A percentile compares a stretch with the other conserved stretches of the same genome.
phyloP scores from a whole-genome alignment of 2,888 invertebrate species.

The Agrochola litura region DNA sequence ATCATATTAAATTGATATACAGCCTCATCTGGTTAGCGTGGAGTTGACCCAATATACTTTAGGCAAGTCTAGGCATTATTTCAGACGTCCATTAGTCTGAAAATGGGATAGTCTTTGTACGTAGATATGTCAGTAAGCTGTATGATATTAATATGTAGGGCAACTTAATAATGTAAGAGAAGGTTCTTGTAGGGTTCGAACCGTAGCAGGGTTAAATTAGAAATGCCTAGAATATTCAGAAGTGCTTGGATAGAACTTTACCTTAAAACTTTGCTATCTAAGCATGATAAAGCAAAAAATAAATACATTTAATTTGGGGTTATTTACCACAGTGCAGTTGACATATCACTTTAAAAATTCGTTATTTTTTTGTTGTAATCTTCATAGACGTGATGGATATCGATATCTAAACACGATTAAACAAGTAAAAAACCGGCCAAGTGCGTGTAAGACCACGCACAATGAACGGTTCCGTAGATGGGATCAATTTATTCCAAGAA shows the following conservation, averaged over 20 bases:
- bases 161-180: not conserved
- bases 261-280: not conserved
- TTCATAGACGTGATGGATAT: too few relatives aligned
- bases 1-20: conserved; percentile 6
- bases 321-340: too few relatives aligned
- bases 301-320: too few relatives aligned
- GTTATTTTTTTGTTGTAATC: too few relatives aligned
- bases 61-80: not conserved
- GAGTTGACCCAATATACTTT: conserved; percentile 12
- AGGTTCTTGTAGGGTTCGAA: not conserved
- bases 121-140: not conserved
- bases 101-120: not conserved
- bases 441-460: too few relatives aligned
- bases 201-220: not conserved
- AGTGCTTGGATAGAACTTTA: not conserved
- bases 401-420: too few relatives aligned
- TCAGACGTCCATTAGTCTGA: not conserved
- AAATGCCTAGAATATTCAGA: not conserved
- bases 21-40: not conserved
- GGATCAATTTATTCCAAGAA: too few relatives aligned
- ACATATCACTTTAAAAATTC: too few relatives aligned
- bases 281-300: too few relatives aligned
- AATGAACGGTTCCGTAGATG: too few relatives aligned
- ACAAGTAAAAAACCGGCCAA: too few relatives aligned
- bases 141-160: conserved; percentile 1